Percentiles rank a stretch among this genome's conserved stretches.
These are phyloP conservation scores for Anastatus disparis DNA, from an alignment of 1,140 invertebrate species.

Conservation along the genomic window DNA sequence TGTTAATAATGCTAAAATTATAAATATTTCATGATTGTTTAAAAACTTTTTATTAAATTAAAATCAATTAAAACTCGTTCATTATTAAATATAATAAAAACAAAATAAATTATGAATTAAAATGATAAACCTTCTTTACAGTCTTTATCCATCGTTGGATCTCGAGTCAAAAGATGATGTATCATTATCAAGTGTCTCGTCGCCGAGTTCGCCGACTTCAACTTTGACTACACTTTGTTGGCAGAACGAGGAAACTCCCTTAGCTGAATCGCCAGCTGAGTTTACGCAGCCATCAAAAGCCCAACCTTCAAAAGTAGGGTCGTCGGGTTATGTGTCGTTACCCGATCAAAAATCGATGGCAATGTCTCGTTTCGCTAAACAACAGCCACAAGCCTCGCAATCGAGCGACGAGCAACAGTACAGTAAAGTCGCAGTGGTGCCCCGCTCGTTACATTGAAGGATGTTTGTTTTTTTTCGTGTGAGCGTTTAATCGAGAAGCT, in stretches of 20 bases:
- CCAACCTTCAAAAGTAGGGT: neutral
- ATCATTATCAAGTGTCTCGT: neutral
- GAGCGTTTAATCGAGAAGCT: neutral
- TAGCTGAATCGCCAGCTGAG: neutral
- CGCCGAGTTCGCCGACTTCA: constrained; percentile 12
- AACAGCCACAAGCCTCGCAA: constrained; percentile 42
- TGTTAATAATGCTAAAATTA: too few relatives aligned
- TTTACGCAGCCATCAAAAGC: neutral
- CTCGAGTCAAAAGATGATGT: constrained; percentile 18
- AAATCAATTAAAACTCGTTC: too few relatives aligned
- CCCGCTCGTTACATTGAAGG: constrained; percentile 53
- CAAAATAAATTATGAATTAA: neutral
- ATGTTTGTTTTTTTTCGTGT: constrained; percentile 16
- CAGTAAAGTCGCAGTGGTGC: constrained; percentile 58
- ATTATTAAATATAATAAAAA: too few relatives aligned
- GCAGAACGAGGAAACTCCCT: neutral
- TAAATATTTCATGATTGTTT: too few relatives aligned
- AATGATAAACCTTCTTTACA: neutral
- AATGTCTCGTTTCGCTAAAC: neutral
- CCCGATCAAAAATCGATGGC: constrained; percentile 36
- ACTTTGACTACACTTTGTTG: constrained; percentile 1
- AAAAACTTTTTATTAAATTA: too few relatives aligned
- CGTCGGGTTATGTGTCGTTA: constrained; percentile 33
- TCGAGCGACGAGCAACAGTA: constrained; percentile 54
- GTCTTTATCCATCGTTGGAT: constrained; percentile 32